Percentiles rank a stretch among this genome's conserved stretches.
Evolutionary conservation across 2,113 vertebrate genomes (phyloP).

Genomic region (Channa maculata): DNA sequence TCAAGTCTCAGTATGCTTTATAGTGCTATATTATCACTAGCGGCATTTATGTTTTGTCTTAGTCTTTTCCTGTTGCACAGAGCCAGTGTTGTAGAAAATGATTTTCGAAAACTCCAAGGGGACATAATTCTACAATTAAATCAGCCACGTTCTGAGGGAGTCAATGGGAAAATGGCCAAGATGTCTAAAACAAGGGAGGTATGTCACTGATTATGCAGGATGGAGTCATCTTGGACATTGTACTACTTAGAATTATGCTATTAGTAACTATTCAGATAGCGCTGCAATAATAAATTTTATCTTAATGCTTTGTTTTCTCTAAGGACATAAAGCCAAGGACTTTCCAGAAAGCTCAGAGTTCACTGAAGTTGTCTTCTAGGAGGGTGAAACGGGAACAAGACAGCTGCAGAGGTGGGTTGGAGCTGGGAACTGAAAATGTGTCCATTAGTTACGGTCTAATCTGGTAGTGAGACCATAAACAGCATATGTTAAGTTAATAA

Average conservation of each 20-base stretch:
- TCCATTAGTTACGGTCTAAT: conserved; percentile 60
- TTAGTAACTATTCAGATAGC: conserved; percentile 65
- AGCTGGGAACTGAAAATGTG: conserved; percentile 48
- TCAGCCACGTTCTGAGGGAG: conserved; percentile 68
- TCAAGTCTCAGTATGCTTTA: conserved; percentile 49
- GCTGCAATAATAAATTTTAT: conserved; percentile 68
- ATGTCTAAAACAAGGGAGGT: conserved; percentile 72
- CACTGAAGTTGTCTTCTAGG: conserved; percentile 53
- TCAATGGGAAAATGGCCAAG: conserved; percentile 67
- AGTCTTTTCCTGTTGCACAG: conserved; percentile 71
- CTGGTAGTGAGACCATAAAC: conserved; percentile 61
- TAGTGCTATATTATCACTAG: conserved; percentile 60
- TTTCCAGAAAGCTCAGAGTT: conserved; percentile 63
- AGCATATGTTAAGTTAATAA: conserved; percentile 48
- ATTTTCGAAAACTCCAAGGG: conserved; percentile 71
- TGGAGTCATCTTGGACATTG: conserved; percentile 77
- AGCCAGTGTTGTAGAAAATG: conserved; percentile 70
- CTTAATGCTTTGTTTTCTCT: conserved; percentile 72
- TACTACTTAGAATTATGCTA: conserved; percentile 71
- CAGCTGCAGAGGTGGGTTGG: conserved; percentile 64
- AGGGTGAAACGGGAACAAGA: conserved; percentile 69
- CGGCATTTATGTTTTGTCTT: conserved; percentile 64
- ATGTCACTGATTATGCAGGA: conserved; percentile 73
- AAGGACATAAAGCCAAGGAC: conserved; percentile 62
- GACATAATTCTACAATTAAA: conserved; percentile 73